Conservation (phyloP, 2,113 vertebrate genomes). For the Scatophagus argus region DNA sequence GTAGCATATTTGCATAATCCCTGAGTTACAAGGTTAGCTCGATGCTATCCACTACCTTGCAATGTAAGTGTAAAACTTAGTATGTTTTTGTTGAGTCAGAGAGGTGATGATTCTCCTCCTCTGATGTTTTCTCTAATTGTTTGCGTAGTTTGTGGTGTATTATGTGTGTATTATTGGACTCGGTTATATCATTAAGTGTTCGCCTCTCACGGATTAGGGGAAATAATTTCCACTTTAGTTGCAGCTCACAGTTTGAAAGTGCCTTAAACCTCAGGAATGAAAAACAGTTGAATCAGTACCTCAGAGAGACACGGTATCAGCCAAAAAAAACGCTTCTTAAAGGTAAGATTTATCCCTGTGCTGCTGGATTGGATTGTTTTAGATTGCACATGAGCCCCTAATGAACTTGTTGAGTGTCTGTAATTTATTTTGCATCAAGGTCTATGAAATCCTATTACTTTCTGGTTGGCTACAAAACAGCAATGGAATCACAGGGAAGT, state of each 20-base stretch:
- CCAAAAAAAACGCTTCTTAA: neutral
- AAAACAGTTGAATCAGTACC: no score
- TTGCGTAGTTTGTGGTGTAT: no score
- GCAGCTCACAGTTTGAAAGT: neutral
- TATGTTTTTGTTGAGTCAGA: no score
- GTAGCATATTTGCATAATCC: no score
- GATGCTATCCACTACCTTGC: neutral
- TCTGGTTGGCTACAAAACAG: neutral
- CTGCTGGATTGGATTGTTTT: neutral
- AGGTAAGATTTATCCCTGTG: neutral
- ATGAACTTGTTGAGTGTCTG: neutral
- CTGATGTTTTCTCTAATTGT: no score
- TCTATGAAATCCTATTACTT: neutral
- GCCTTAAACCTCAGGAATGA: neutral
- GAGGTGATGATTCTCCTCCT: no score
- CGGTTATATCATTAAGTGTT: no score
- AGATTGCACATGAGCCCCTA: neutral
- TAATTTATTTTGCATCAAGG: no score
- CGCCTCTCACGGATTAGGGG: no score
- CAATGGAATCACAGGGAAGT: neutral
- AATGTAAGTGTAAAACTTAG: no score
- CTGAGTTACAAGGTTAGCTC: neutral
- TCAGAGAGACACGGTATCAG: no score
- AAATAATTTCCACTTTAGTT: neutral
- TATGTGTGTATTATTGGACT: no score